A percentile compares a stretch with the other conserved stretches of the same genome.
These are phyloP conservation scores for Dromaius novaehollandiae DNA, from an alignment of 2,113 vertebrate species.

Conservation along the genomic window DNA sequence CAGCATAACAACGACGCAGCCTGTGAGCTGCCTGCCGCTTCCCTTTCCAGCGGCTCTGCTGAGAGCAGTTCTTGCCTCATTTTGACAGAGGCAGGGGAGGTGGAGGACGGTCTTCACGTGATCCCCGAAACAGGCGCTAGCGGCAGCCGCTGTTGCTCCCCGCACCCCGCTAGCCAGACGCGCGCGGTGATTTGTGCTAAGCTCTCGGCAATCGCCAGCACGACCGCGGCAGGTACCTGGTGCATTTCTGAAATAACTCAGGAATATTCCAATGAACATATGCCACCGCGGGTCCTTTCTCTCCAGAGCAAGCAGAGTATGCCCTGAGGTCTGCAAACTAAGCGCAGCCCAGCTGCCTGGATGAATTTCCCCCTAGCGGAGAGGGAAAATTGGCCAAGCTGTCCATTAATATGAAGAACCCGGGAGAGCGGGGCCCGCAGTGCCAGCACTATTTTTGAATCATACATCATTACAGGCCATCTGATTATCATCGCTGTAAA, in stretches of 20 bases:
- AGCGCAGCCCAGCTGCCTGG: slow-evolving; percentile 39
- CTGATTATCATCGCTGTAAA: slow-evolving; percentile 42
- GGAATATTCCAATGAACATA: not conserved
- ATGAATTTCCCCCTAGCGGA: not conserved
- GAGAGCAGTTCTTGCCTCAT: slow-evolving; percentile 18
- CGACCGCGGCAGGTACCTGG: not conserved
- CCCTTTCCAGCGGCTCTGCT: not conserved
- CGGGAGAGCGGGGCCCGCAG: not conserved
- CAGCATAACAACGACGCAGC: slow-evolving; percentile 35
- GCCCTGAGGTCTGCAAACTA: slow-evolving; percentile 32
- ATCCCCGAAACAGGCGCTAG: not conserved
- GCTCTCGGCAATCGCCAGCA: not conserved
- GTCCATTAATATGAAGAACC: slow-evolving; percentile 38
- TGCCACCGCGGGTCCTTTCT: not conserved
- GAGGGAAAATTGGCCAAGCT: slow-evolving; percentile 50
- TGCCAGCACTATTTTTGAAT: slow-evolving; percentile 35
- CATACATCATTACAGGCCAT: slow-evolving; percentile 21
- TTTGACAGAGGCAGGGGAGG: slow-evolving; percentile 19
- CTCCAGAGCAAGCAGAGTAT: not conserved
- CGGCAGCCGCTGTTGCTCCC: rapidly evolving
- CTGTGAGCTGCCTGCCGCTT: not conserved
- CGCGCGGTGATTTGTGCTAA: rapidly evolving
- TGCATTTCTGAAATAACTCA: not conserved
- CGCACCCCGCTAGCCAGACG: not conserved
- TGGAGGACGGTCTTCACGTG: not conserved